These are phyloP conservation scores for Pardalotus punctatus DNA, from an alignment of 2,113 vertebrate species.

Conservation along the genomic window DNA sequence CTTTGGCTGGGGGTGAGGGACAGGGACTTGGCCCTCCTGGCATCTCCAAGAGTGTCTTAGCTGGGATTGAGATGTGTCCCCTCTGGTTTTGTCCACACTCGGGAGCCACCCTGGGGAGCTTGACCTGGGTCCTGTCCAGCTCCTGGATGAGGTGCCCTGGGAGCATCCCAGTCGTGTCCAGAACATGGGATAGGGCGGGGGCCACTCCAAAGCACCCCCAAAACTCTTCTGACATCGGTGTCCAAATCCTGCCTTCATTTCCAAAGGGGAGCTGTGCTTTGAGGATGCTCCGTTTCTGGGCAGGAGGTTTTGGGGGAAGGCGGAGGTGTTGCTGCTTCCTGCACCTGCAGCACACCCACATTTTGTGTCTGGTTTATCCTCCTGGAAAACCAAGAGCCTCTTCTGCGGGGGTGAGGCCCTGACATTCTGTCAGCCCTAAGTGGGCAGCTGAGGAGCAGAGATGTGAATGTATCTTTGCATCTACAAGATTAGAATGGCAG, in stretches of 20 bases:
- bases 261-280: background rate
- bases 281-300: background rate
- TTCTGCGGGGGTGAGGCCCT: background rate
- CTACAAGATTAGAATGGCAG: background rate
- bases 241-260: background rate
- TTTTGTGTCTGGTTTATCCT: rapidly evolving
- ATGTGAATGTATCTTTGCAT: background rate
- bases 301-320: background rate
- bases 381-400: background rate
- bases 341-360: background rate
- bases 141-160: background rate
- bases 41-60: background rate
- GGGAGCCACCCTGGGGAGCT: background rate
- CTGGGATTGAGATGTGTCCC: background rate
- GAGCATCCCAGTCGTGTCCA: background rate
- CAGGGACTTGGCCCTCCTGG: background rate
- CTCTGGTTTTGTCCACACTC: background rate
- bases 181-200: background rate
- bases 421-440: background rate
- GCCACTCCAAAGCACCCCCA: background rate
- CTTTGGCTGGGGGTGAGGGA: background rate
- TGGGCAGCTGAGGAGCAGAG: background rate
- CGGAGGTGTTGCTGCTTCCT: background rate
- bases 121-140: background rate
- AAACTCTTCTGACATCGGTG: background rate